Base-by-base conservation (phyloP, 2,797 vertebrate genomes). In the Crenichthys baileyi region DNA sequence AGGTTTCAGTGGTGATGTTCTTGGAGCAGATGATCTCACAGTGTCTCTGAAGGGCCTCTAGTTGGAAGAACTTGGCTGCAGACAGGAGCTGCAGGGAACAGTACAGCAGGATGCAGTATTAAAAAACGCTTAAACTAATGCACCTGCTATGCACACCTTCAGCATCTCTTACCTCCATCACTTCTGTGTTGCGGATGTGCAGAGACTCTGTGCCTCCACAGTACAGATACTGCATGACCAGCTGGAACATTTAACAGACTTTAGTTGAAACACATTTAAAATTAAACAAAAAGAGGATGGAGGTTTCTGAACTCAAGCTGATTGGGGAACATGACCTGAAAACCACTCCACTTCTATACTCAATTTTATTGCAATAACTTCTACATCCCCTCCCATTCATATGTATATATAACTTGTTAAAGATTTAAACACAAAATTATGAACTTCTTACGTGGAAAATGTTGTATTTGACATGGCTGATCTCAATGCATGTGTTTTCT, bases 11-110 rank as follows among this genome's bases (percentile, higher is more conserved):
- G 87, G 97, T 98, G 94, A 99, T 98, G 94, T 97, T 98, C 94
- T 99, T 99, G 84, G 98, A 97, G 90, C 98, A 99, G 94, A 99
- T 98, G 85, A 99, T 98, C 96, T 99, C 98, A 96, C 98, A 99
- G 96, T 99, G 98, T 94, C 98, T 96, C 96, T 99, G 98, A 92
- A 99, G 95, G 92, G 97, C 97, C 92, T 99, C 98, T 84, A 99
- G 97, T 89, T 99, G 98, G 96, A 99, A 99, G 94, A 99, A 99
- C 89, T 98, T 99, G 90, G 98, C 97, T 48, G 98, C 98, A 85
- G 98, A 99, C 89, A 99, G 95, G 85, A 99, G 97, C 98, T 99
- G 91, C 79, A 26, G 81, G 85, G 71, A 83, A 91, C 78, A 80
- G 84, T n/a, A 79, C 22, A 89, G 81, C 63, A 81, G 50, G 51